phyloP scores from a whole-genome alignment of 2,797 vertebrate genomes.

The Gadopsis bispinosus region DNA sequence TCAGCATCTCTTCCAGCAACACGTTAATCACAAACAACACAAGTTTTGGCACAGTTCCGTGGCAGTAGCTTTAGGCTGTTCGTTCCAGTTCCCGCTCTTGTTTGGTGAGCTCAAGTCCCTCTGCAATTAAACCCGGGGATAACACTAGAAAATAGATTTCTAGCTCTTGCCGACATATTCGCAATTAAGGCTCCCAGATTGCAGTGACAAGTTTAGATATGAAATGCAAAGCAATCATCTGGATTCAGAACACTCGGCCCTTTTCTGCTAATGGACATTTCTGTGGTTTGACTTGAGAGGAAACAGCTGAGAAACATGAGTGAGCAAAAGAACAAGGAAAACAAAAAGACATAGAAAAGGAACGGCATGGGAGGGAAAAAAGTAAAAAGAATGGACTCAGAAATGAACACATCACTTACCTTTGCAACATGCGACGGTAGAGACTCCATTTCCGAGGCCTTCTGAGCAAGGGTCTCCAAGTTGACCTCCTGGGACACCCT shows the following conservation, averaged over 20 bases:
- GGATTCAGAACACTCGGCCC: slow-evolving; percentile 33
- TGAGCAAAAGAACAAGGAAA: slow-evolving; percentile 15
- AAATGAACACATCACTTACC: slow-evolving; percentile 65
- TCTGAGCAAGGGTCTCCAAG: slow-evolving; percentile 95
- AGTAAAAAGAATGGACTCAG: not conserved
- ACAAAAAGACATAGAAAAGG: not conserved
- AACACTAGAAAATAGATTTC: slow-evolving; percentile 47
- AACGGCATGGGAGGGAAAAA: not conserved
- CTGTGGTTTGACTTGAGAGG: slow-evolving; percentile 21
- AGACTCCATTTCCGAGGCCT: slow-evolving; percentile 95
- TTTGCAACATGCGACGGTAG: slow-evolving; percentile 83
- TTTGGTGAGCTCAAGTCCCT: slow-evolving; percentile 66
- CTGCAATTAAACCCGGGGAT: slow-evolving; percentile 67
- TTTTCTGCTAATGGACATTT: slow-evolving; percentile 24
- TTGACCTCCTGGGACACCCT: slow-evolving; percentile 96
- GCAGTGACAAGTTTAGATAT: slow-evolving; percentile 17
- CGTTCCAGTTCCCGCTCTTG: slow-evolving; percentile 68
- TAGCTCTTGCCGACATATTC: slow-evolving; percentile 28
- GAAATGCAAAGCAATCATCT: slow-evolving; percentile 10
- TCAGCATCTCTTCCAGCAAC: slow-evolving; percentile 60
- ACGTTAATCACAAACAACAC: slow-evolving; percentile 72
- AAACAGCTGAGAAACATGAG: slow-evolving; percentile 44
- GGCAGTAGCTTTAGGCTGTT: slow-evolving; percentile 55
- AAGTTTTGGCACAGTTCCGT: slow-evolving; percentile 62
- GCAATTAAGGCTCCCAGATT: slow-evolving; percentile 38